Evolutionary conservation across 2,113 vertebrate genomes (phyloP).

Genomic region (Apteryx mantelli): DNA sequence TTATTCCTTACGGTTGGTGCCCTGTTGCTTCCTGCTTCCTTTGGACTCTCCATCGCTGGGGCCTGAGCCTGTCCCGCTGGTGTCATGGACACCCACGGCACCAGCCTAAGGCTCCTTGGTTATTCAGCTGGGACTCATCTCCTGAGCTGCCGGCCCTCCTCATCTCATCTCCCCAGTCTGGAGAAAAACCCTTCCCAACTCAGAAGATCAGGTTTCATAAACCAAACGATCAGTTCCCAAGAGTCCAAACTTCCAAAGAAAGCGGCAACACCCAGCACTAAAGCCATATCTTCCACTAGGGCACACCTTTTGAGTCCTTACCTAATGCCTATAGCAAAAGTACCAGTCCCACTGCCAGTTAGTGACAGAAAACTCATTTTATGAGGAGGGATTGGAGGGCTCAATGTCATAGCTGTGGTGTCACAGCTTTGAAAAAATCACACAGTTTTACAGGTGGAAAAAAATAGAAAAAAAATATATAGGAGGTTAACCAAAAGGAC

Average conservation of each 20-base stretch:
- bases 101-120: neutral
- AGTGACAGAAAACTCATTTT: neutral
- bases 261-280: neutral
- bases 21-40: neutral
- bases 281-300: neutral
- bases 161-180: neutral
- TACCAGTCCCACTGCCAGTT: neutral
- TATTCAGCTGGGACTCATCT: fast-evolving
- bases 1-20: fast-evolving
- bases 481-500: neutral
- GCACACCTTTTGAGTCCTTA: neutral
- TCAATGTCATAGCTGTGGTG: neutral
- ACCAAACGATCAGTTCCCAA: neutral
- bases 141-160: neutral
- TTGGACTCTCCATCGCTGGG: neutral
- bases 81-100: neutral
- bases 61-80: neutral
- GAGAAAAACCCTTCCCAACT: neutral
- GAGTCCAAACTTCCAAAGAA: neutral
- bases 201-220: neutral
- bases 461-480: neutral
- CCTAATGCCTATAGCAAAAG: neutral
- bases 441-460: neutral
- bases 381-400: neutral
- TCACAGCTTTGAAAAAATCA: neutral